These are phyloP conservation scores for Ischnura elegans DNA, from an alignment of 2,888 invertebrate species.

Conservation along the genomic window DNA sequence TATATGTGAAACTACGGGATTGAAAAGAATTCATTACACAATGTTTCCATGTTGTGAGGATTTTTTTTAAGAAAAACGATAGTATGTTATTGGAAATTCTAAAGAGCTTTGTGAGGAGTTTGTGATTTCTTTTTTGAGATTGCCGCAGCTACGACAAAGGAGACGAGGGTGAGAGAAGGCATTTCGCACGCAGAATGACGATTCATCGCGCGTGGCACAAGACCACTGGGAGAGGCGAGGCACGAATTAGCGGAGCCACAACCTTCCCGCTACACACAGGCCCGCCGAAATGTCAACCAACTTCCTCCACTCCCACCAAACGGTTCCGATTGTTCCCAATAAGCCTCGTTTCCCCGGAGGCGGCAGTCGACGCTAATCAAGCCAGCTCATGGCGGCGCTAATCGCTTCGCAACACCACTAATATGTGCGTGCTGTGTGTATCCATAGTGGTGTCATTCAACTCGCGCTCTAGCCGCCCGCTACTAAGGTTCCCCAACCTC, in stretches of 20 bases:
- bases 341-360: background rate
- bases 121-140: no score
- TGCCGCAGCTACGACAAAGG: no score
- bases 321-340: background rate
- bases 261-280: background rate
- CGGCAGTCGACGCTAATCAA: background rate
- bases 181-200: background rate
- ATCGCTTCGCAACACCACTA: background rate
- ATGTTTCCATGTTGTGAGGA: no score
- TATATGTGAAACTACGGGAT: no score
- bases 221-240: background rate
- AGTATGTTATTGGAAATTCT: no score
- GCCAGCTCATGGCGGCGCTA: conserved; percentile 14
- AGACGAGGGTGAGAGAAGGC: background rate
- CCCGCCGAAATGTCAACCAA: background rate
- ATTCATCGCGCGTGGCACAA: background rate
- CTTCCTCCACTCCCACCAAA: background rate
- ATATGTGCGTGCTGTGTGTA: background rate
- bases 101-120: no score
- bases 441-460: conserved; percentile 1
- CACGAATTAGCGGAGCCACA: background rate
- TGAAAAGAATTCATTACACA: no score
- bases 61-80: no score
- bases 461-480: background rate
- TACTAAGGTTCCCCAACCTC: background rate